Evolutionary conservation across 2,797 vertebrate genomes (phyloP).

Genomic region (Poeciliopsis paucimaculata): DNA sequence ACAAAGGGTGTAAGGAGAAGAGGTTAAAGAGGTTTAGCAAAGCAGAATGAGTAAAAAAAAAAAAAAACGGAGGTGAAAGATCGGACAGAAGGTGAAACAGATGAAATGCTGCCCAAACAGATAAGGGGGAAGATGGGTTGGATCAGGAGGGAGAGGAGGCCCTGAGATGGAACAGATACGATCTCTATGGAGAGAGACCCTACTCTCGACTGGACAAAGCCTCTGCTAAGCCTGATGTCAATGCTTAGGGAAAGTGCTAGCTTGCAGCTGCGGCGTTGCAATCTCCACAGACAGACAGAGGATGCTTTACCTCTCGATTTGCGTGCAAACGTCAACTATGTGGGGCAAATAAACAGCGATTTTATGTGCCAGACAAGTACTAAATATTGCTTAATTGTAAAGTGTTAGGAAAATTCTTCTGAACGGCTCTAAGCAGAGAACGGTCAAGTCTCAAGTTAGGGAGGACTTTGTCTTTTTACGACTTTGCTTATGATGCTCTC

Average conservation of each 20-base stretch:
- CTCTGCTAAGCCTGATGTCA: conserved; percentile 42
- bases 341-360: neutral
- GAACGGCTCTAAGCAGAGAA: too few relatives aligned
- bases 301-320: conserved; percentile 18
- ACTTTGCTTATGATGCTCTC: too few relatives aligned
- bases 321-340: neutral
- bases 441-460: too few relatives aligned
- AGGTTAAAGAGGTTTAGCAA: conserved; percentile 32
- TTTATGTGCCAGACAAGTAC: neutral
- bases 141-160: conserved; percentile 45
- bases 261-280: conserved; percentile 26
- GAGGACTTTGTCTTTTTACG: too few relatives aligned
- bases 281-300: conserved; percentile 16
- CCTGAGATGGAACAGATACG: conserved; percentile 52
- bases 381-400: neutral
- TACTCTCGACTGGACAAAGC: conserved; percentile 64
- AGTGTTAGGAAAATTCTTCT: neutral
- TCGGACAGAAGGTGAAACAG: conserved; percentile 40
- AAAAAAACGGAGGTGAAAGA: conserved; percentile 55
- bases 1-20: conserved; percentile 4
- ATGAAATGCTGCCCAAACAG: conserved; percentile 53
- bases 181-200: conserved; percentile 50
- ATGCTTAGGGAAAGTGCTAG: conserved; percentile 49
- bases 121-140: conserved; percentile 46
- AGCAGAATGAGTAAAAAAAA: conserved; percentile 43